A percentile compares a stretch with the other conserved stretches of the same genome.
phyloP scores from a whole-genome alignment of 1,140 invertebrate genomes.

The Megalonaias nervosa region DNA sequence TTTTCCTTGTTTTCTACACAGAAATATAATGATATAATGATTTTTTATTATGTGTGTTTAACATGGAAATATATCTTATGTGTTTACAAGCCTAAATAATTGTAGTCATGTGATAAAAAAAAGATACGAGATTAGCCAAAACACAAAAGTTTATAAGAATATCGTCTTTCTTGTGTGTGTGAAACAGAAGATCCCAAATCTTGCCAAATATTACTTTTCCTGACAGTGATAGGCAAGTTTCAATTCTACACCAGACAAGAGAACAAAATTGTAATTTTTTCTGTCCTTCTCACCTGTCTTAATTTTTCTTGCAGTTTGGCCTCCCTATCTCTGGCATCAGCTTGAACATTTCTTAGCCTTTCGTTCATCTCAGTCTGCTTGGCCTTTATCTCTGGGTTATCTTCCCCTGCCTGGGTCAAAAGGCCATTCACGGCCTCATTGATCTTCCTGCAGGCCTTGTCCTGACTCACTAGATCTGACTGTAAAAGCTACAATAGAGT shows the following conservation, averaged over 20 bases:
- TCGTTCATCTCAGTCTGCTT: conserved; percentile 91
- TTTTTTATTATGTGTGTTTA: too few relatives aligned
- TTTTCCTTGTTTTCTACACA: too few relatives aligned
- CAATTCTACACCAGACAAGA: not conserved
- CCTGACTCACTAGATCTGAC: conserved; percentile 60
- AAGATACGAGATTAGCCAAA: too few relatives aligned
- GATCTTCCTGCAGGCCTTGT: conserved; percentile 76
- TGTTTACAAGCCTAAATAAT: too few relatives aligned
- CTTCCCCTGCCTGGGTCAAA: conserved; percentile 78
- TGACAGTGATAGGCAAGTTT: too few relatives aligned
- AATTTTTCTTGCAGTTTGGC: conserved; percentile 93
- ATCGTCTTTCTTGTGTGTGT: too few relatives aligned
- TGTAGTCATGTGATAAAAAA: too few relatives aligned
- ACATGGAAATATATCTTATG: too few relatives aligned
- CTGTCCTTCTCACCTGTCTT: conserved; percentile 73
- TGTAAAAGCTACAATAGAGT: conserved; percentile 53
- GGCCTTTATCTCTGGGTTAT: conserved; percentile 77
- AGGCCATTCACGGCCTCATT: conserved; percentile 80
- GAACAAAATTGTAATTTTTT: not conserved
- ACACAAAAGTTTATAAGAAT: too few relatives aligned
- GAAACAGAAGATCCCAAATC: too few relatives aligned
- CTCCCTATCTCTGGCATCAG: conserved; percentile 90
- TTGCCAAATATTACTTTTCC: too few relatives aligned
- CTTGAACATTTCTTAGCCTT: conserved; percentile 88
- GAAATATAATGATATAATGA: too few relatives aligned